Base-by-base conservation (phyloP, 2,888 invertebrate species). In the Apodemia hepburni region DNA sequence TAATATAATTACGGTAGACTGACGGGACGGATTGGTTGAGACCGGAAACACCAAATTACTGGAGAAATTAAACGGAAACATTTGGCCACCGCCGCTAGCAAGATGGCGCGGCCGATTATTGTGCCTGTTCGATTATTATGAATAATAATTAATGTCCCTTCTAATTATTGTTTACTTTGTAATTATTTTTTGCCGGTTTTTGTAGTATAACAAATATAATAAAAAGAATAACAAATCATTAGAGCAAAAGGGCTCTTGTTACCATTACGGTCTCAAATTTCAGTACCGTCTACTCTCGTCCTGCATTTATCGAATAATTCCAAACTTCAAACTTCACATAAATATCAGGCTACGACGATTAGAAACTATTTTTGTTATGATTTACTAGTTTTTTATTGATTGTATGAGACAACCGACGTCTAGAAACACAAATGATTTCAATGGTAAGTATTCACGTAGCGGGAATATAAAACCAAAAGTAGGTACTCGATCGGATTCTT, bases 61-160 rank as follows among this genome's bases (percentile, higher is more conserved):
- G 85, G 86, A 91, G 91, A 91, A 91, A 91, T 91, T 91, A 91
- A 91, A 91, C 88, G 91, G 91, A 90, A 91, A 90, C 91, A 91
- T 90, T 91, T 89, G 91, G 88, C 82, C 80, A 79, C 80, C 80
- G 87, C 89, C 90, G 90, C 90, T 84, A 82, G 91, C 90, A 90
- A 90, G 90, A 91, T 91, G 91, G 91, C 84, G 90, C 81, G 75
- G 69, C 67, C 76, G 80, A 84, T 85, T 87, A 87, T 85, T 83
- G 78, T 78, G 82, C 82, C 84, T 83, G 87, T 86, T 82, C 86
- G 82, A 84, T 85, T 85, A 62, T 62, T 88, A 83, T 87, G 81
- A 86, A 87, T 82, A 80, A 82, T 87, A 81, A 84, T 82, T 78
- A 80, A 81, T 80, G 83, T 82, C 81, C 78, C 80, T 70, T 78